Conservation (phyloP, 2,113 vertebrate genomes). For the Hippocampus abdominalis region DNA sequence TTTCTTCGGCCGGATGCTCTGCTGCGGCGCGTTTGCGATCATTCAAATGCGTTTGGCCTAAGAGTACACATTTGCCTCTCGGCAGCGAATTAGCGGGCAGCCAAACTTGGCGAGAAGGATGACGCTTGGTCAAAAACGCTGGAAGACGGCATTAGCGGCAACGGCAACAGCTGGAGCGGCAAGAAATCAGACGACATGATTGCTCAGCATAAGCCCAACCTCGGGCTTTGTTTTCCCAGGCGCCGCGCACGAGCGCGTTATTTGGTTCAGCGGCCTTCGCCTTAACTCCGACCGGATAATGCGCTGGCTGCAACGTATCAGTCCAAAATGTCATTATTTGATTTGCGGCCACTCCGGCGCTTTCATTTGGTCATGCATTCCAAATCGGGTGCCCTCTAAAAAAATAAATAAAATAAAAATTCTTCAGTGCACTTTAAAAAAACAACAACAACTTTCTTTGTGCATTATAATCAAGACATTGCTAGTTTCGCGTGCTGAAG, state of each 20-base stretch:
- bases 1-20: neutral
- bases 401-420: neutral
- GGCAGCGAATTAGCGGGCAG: conserved; percentile 27
- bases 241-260: conserved; percentile 39
- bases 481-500: neutral
- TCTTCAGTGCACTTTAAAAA: conserved; percentile 9
- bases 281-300: conserved; percentile 42
- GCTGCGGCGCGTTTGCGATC: conserved; percentile 11
- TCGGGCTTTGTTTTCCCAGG: conserved; percentile 31
- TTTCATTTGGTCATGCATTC: conserved; percentile 32
- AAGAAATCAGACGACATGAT: conserved; percentile 37
- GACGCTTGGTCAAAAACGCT: conserved; percentile 24
- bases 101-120: conserved; percentile 20
- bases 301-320: conserved; percentile 46
- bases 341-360: conserved; percentile 37
- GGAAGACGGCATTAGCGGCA: conserved; percentile 28
- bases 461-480: neutral
- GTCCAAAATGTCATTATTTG: conserved; percentile 33
- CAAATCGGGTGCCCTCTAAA: conserved; percentile 13
- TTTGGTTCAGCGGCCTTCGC: conserved; percentile 53
- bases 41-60: conserved; percentile 14
- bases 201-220: conserved; percentile 30
- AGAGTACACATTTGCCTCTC: conserved; percentile 20
- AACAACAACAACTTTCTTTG: neutral
- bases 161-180: conserved; percentile 38